Evolutionary conservation across 2,797 vertebrate genomes (phyloP).

Genomic region (Sebastes flavidus): DNA sequence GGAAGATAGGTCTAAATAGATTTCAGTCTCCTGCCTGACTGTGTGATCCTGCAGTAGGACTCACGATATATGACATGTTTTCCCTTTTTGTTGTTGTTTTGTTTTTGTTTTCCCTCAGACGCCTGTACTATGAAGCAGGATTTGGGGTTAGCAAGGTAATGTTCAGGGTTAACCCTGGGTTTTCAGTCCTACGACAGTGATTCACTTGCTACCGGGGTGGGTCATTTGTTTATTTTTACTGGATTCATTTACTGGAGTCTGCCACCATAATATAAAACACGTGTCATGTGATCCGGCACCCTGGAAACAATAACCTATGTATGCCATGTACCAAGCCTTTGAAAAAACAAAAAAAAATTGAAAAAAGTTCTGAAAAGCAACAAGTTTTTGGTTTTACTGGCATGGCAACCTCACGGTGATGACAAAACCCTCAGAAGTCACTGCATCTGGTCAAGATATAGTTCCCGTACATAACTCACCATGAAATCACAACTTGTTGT

Average conservation of each 20-base stretch:
- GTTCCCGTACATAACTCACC: background rate
- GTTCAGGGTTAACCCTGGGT: background rate
- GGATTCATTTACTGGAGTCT: too few species aligned
- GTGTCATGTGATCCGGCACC: too few species aligned
- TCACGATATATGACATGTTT: background rate
- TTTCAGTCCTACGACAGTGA: background rate
- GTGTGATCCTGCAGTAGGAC: background rate
- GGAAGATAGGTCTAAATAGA: background rate
- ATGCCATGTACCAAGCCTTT: too few species aligned
- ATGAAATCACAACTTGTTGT: background rate
- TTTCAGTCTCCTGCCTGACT: accelerated
- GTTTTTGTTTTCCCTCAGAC: too few species aligned
- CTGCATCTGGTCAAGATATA: background rate
- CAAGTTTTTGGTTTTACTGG: background rate
- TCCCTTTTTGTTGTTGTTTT: too few species aligned
- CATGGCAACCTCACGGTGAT: background rate
- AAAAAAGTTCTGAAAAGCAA: too few species aligned
- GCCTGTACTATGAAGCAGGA: background rate
- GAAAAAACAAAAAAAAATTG: too few species aligned
- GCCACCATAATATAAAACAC: too few species aligned
- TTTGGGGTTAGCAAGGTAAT: background rate
- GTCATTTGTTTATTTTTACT: too few species aligned
- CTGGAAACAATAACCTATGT: too few species aligned
- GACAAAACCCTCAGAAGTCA: background rate
- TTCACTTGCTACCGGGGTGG: background rate